phyloP scores from a whole-genome alignment of 2,797 vertebrate genomes.

The Esox lucius region DNA sequence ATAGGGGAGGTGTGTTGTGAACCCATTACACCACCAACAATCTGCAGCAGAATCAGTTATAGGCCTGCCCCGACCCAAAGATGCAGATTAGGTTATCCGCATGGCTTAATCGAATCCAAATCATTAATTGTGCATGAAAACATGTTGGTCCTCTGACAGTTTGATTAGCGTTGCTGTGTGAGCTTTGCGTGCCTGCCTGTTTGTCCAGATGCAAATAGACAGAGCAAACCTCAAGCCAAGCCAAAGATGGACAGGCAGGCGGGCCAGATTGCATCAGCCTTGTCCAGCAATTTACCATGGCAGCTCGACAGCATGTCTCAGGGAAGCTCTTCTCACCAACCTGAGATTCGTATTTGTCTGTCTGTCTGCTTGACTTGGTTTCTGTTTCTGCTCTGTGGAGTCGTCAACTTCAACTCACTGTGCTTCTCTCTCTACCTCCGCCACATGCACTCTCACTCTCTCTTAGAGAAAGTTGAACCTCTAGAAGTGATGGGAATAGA shows the following conservation, averaged over 20 bases:
- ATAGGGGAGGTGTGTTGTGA: slow-evolving; percentile 31
- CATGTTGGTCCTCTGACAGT: slow-evolving; percentile 24
- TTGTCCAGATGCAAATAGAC: slow-evolving; percentile 13
- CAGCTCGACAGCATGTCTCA: slow-evolving; percentile 17
- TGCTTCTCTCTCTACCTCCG: slow-evolving; percentile 32
- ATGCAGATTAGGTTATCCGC: slow-evolving; percentile 57
- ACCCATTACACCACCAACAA: slow-evolving; percentile 36
- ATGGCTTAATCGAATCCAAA: slow-evolving; percentile 45
- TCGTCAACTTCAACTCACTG: slow-evolving; percentile 47
- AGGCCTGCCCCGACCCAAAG: slow-evolving; percentile 34
- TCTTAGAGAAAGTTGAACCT: slow-evolving; percentile 54
- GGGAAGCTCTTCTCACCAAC: slow-evolving; percentile 17
- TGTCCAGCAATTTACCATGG: slow-evolving; percentile 13
- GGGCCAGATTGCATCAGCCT: slow-evolving; percentile 22
- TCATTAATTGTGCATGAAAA: slow-evolving; percentile 39
- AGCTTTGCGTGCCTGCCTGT: slow-evolving; percentile 15
- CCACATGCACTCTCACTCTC: slow-evolving; percentile 8
- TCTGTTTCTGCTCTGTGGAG: slow-evolving; percentile 31
- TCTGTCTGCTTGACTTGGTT: slow-evolving; percentile 20
- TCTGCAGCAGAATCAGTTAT: slow-evolving; percentile 36
- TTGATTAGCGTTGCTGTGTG: slow-evolving; percentile 29
- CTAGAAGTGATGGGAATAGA: slow-evolving; percentile 28
- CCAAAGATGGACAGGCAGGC: neutral
- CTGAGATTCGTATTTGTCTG: neutral
- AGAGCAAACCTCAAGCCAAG: slow-evolving; percentile 6